Conservation (phyloP, 1,140 invertebrate genomes). For the Listronotus oregonensis region DNA sequence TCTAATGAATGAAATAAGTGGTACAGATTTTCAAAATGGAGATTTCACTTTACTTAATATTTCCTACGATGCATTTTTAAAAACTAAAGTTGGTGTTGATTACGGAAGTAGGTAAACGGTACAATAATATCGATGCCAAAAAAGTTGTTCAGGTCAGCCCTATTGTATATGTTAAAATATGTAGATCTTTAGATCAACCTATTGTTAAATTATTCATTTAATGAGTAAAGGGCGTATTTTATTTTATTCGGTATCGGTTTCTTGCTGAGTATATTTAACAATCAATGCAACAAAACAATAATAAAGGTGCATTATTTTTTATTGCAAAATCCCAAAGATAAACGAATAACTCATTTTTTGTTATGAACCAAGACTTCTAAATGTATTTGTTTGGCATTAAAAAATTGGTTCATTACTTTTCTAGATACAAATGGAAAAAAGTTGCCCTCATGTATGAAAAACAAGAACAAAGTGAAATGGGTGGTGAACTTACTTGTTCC, state of each 20-base stretch:
- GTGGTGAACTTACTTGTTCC: slow-evolving; percentile 68
- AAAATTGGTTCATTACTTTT: slow-evolving; percentile 33
- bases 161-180: too few species aligned
- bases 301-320: too few species aligned
- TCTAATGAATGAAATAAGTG: slow-evolving; percentile 66
- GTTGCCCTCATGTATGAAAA: slow-evolving; percentile 74
- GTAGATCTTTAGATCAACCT: too few species aligned
- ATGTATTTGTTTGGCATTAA: not conserved
- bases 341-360: too few species aligned
- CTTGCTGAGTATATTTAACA: not conserved
- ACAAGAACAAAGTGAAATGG: slow-evolving; percentile 67
- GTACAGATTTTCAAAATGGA: slow-evolving; percentile 58
- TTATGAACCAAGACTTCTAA: too few species aligned
- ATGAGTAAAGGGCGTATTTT: too few species aligned
- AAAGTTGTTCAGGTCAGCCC: too few species aligned
- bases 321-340: too few species aligned
- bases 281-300: not conserved
- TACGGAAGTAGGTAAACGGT: slow-evolving; percentile 57
- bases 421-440: slow-evolving; percentile 71
- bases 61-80: slow-evolving; percentile 53
- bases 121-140: too few species aligned
- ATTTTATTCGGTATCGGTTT: too few species aligned
- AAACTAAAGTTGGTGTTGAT: slow-evolving; percentile 57
- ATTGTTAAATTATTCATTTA: too few species aligned
- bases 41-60: slow-evolving; percentile 61